phyloP scores from a whole-genome alignment of 2,888 invertebrate genomes.

The Trissolcus brochymenae region DNA sequence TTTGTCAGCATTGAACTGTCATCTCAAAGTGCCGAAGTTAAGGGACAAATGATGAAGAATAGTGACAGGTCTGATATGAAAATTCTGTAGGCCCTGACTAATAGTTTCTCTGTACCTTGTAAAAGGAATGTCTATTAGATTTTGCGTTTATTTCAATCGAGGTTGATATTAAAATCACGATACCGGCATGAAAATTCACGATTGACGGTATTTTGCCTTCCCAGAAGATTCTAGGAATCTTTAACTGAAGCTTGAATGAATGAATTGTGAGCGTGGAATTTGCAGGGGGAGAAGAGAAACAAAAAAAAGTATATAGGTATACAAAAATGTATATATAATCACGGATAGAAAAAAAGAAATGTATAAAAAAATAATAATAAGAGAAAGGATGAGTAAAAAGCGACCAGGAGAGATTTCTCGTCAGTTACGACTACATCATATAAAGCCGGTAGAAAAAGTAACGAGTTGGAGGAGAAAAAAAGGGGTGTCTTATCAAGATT shows the following conservation, averaged over 20 bases:
- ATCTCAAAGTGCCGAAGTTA: conserved; percentile 38
- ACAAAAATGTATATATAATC: conserved; percentile 26
- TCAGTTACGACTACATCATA: conserved; percentile 46
- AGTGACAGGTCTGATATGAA: conserved; percentile 72
- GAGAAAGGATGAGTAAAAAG: conserved; percentile 5
- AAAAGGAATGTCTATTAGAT: conserved; percentile 52
- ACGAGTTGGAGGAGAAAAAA: conserved; percentile 24
- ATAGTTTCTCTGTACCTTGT: conserved; percentile 61
- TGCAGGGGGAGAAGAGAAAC: conserved; percentile 19
- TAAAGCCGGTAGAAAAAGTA: conserved; percentile 50
- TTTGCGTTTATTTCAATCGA: conserved; percentile 49
- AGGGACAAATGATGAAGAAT: conserved; percentile 68
- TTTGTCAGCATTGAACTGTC: conserved; percentile 50
- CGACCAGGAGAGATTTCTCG: conserved; percentile 23
- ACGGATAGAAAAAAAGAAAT: conserved; percentile 8
- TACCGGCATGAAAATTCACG: conserved; percentile 23
- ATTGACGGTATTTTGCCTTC: conserved; percentile 42
- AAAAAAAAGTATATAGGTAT: conserved; percentile 1
- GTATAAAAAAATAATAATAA: not conserved
- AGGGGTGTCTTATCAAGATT: conserved; percentile 51
- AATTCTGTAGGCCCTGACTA: conserved; percentile 69
- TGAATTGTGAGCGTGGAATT: conserved; percentile 52
- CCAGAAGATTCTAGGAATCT: conserved; percentile 53
- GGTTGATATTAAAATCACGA: conserved; percentile 51
- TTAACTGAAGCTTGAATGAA: conserved; percentile 34